Evolutionary conservation across 2,888 invertebrate species (phyloP).

Genomic region (Lamellibrachia columna): DNA sequence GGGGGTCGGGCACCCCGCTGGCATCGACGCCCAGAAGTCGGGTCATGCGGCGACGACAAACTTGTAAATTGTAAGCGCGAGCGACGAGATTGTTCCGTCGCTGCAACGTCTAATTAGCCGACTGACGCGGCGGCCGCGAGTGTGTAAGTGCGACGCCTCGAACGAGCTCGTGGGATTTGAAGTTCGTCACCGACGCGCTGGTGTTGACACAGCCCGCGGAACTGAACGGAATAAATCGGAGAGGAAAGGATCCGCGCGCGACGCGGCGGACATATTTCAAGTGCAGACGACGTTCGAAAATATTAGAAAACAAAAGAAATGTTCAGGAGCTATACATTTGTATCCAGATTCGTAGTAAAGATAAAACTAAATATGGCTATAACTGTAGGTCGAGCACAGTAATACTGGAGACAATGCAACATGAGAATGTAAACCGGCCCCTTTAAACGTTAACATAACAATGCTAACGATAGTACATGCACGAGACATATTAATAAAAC

Average conservation of each 20-base stretch:
- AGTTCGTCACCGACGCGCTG: neutral
- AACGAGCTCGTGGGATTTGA: neutral
- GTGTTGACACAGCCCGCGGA: neutral
- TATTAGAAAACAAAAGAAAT: neutral
- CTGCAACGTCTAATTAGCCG: slow-evolving; percentile 10
- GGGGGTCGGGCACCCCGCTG: slow-evolving; percentile 1
- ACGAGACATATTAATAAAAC: too few relatives aligned
- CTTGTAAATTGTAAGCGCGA: slow-evolving; percentile 6
- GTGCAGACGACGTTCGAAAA: neutral
- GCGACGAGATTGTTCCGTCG: slow-evolving; percentile 7
- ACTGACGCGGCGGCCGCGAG: neutral
- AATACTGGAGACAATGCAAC: too few relatives aligned
- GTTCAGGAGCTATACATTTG: too few relatives aligned
- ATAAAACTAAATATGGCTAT: too few relatives aligned
- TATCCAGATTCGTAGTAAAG: too few relatives aligned
- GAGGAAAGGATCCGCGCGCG: neutral
- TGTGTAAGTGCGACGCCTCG: neutral
- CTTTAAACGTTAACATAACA: too few relatives aligned
- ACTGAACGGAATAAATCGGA: neutral
- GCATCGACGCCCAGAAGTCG: neutral
- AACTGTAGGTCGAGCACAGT: too few relatives aligned
- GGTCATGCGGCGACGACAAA: neutral
- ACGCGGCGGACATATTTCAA: neutral
- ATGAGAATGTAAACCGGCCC: too few relatives aligned
- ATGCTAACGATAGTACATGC: too few relatives aligned